Evolutionary conservation across 2,113 vertebrate species (phyloP).

Genomic region (Atlantisia rogersi): DNA sequence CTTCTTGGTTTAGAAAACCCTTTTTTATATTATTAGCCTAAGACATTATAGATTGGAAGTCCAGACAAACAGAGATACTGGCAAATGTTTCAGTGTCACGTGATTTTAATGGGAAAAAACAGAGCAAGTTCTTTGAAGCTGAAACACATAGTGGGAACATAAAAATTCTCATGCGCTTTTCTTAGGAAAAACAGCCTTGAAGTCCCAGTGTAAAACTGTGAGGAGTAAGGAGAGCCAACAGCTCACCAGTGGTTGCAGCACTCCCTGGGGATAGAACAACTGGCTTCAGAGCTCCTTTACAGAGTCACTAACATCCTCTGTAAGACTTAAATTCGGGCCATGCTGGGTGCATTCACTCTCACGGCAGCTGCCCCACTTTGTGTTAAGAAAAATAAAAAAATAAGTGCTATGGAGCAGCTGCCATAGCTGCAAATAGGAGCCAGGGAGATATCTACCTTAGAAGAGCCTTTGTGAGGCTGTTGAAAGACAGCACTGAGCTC

Average conservation of each 20-base stretch:
- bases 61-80: not conserved
- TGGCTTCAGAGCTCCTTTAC: not conserved
- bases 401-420: not conserved
- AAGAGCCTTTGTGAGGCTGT: not conserved
- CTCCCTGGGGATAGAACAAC: not conserved
- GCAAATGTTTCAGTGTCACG: not conserved
- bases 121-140: not conserved
- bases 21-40: not conserved
- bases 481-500: not conserved
- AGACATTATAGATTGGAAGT: not conserved
- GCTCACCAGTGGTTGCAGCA: not conserved
- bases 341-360: not conserved
- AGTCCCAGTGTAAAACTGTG: not conserved
- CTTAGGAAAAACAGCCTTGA: not conserved
- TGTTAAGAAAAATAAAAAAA: not conserved
- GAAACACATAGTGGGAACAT: not conserved
- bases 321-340: accelerated
- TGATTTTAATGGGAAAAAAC: not conserved
- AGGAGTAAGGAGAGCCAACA: not conserved
- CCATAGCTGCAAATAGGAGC: not conserved
- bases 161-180: not conserved
- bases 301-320: not conserved
- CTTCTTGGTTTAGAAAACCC: not conserved
- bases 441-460: not conserved
- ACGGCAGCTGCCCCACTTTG: not conserved